Percentiles rank a stretch among this genome's conserved stretches.
Evolutionary conservation across 1,140 invertebrate species (phyloP).

Genomic region (Elysia chlorotica): DNA sequence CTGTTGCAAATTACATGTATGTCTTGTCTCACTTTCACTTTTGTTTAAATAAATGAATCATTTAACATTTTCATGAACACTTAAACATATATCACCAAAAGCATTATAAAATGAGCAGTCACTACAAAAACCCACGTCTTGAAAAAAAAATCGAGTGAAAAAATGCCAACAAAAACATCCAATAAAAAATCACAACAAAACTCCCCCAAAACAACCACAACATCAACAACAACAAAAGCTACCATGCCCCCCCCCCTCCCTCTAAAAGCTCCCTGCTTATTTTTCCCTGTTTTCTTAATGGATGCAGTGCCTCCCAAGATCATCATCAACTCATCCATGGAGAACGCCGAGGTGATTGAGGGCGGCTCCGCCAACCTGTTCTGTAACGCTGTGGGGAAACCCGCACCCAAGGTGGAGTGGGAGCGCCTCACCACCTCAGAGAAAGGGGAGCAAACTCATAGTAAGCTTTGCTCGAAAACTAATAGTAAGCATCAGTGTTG

Average conservation of each 20-base stretch:
- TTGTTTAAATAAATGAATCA: background rate
- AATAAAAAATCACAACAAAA: background rate
- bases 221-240: too few relatives aligned
- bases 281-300: conserved; percentile 3
- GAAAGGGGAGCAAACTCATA: conserved; percentile 29
- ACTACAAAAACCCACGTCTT: background rate
- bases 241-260: too few relatives aligned
- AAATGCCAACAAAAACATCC: background rate
- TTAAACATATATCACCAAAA: background rate
- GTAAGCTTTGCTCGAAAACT: conserved; percentile 35
- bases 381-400: conserved; percentile 57
- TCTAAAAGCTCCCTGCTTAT: too few relatives aligned
- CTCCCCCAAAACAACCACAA: background rate
- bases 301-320: conserved; percentile 50
- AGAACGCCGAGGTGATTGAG: conserved; percentile 41
- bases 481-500: too few relatives aligned
- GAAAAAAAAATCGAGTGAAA: background rate
- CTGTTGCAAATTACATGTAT: background rate
- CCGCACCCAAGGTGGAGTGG: conserved; percentile 57
- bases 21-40: background rate
- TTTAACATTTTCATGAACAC: background rate
- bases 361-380: conserved; percentile 53
- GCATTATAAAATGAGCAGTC: background rate
- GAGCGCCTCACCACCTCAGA: conserved; percentile 32
- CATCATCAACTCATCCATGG: conserved; percentile 34